Evolutionary conservation across 1,140 invertebrate genomes (phyloP).

Genomic region (Pemphigus obesinymphae): DNA sequence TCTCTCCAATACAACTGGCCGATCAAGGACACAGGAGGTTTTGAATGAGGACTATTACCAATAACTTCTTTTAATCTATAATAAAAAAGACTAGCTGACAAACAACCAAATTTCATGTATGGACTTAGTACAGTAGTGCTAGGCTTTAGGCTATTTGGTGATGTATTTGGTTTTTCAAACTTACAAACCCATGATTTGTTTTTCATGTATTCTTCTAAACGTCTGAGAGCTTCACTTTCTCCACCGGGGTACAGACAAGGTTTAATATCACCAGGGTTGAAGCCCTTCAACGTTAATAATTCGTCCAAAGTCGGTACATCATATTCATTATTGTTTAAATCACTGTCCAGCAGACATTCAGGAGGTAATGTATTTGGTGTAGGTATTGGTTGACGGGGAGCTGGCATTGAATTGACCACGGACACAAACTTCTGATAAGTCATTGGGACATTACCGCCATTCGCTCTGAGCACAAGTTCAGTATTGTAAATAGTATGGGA

Average conservation of each 20-base stretch:
- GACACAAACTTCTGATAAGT: constrained; percentile 68
- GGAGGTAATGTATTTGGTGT: constrained; percentile 53
- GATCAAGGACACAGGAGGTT: constrained; percentile 58
- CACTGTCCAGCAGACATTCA: constrained; percentile 41
- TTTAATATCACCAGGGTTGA: constrained; percentile 52
- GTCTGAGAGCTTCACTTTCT: constrained; percentile 63
- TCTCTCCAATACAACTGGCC: constrained; percentile 72
- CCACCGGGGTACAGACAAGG: constrained; percentile 61
- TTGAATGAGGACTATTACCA: constrained; percentile 54
- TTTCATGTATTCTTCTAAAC: constrained; percentile 58
- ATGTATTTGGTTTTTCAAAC: constrained; percentile 71
- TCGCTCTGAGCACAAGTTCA: constrained; percentile 60
- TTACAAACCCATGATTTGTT: constrained; percentile 65
- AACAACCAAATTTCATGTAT: constrained; percentile 69
- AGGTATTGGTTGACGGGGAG: constrained; percentile 55
- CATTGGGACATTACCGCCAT: constrained; percentile 61
- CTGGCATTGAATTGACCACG: constrained; percentile 56
- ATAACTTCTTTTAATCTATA: constrained; percentile 59
- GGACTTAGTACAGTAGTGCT: constrained; percentile 70
- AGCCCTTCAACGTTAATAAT: constrained; percentile 50
- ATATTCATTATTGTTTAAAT: constrained; percentile 55
- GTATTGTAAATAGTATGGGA: constrained; percentile 70
- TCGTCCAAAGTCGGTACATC: constrained; percentile 60
- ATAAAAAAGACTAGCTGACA: constrained; percentile 64
- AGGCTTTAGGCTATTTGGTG: constrained; percentile 64